Conservation (phyloP, 2,797 vertebrate species). For the Muraenolepis orangiensis region DNA sequence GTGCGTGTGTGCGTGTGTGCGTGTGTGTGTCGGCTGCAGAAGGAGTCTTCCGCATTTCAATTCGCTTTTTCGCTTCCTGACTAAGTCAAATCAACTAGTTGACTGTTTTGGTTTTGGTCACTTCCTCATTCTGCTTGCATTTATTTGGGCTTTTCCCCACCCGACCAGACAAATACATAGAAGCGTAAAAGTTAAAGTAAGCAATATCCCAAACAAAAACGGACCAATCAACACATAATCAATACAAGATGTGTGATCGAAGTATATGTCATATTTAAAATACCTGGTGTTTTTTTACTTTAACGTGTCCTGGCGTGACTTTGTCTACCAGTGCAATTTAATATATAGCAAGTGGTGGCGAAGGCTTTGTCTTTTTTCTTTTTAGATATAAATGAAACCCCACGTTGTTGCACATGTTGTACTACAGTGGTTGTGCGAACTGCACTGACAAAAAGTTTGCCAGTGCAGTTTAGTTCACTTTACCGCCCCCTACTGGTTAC, state of each 20-base stretch:
- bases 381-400: not conserved
- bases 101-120: constrained; percentile 1
- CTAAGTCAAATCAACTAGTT: constrained; percentile 35
- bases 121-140: constrained; percentile 41
- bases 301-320: not conserved
- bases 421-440: not conserved
- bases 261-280: not conserved
- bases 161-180: not conserved
- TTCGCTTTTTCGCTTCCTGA: constrained; percentile 54
- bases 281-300: not conserved
- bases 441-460: not conserved
- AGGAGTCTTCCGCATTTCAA: constrained; percentile 64
- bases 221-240: not conserved
- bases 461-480: not conserved
- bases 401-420: not conserved
- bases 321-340: too few species aligned
- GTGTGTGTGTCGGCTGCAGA: not conserved
- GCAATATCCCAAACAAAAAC: not conserved
- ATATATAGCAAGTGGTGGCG: not conserved
- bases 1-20: too few species aligned
- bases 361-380: not conserved
- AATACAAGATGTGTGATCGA: not conserved
- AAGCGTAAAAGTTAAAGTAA: not conserved
- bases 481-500: not conserved
- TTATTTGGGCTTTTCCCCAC: constrained; percentile 3